phyloP scores from a whole-genome alignment of 1,140 invertebrate species.

The Microvelia longipes region DNA sequence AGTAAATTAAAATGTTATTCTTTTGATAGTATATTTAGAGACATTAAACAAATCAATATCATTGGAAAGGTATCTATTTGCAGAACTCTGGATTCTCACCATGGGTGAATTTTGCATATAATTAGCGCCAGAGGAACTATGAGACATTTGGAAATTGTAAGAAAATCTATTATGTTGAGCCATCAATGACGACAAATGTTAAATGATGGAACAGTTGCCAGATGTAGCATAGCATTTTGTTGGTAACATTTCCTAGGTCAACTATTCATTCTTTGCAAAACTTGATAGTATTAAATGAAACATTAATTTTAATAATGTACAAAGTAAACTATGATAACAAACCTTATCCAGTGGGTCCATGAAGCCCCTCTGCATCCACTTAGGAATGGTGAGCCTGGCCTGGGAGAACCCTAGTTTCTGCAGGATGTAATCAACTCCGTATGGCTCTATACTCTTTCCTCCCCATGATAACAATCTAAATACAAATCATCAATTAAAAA shows the following conservation, averaged over 20 bases:
- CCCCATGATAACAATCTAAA: slow-evolving; percentile 77
- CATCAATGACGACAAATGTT: neutral
- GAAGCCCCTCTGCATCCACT: slow-evolving; percentile 94
- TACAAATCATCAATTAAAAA: slow-evolving; percentile 5
- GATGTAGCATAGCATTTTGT: neutral
- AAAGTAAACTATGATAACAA: slow-evolving; percentile 27
- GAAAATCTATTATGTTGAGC: neutral
- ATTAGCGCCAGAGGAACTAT: too few species aligned
- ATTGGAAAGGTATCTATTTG: too few species aligned
- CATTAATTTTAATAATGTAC: neutral
- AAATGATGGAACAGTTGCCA: neutral
- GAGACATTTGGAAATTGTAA: neutral
- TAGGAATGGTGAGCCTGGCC: slow-evolving; percentile 93
- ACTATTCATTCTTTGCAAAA: neutral
- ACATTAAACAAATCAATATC: too few species aligned
- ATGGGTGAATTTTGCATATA: too few species aligned
- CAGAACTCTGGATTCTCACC: too few species aligned
- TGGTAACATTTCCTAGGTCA: neutral
- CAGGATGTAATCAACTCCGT: slow-evolving; percentile 92
- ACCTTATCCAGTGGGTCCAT: slow-evolving; percentile 91
- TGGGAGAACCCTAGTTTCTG: slow-evolving; percentile 94
- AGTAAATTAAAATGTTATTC: too few species aligned
- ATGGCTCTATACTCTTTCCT: slow-evolving; percentile 89
- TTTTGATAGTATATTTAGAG: too few species aligned
- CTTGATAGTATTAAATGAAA: neutral